Percentiles rank a stretch among this genome's conserved stretches.
These are phyloP conservation scores for Danio aesculapii DNA, from an alignment of 2,797 vertebrate species.

Conservation along the genomic window DNA sequence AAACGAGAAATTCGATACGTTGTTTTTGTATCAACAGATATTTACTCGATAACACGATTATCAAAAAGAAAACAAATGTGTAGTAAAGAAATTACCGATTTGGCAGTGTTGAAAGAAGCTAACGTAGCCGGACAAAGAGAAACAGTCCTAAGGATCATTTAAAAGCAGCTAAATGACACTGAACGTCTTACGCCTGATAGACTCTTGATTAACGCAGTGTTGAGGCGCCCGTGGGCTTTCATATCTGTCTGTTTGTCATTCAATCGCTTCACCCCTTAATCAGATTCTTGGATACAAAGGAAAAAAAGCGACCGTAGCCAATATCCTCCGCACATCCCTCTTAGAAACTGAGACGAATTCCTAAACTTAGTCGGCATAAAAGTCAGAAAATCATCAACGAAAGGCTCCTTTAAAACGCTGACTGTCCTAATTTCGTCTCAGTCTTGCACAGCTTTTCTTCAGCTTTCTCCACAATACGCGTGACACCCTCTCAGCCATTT, in stretches of 20 bases:
- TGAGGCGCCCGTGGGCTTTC: conserved; percentile 81
- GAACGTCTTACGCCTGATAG: conserved; percentile 71
- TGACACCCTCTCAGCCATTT: conserved; percentile 69
- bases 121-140: conserved; percentile 57
- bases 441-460: conserved; percentile 53
- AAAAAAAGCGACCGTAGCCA: conserved; percentile 63
- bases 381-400: conserved; percentile 64
- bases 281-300: conserved; percentile 72
- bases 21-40: conserved; percentile 34
- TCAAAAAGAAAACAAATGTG: conserved; percentile 29
- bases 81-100: conserved; percentile 53
- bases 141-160: conserved; percentile 47
- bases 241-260: conserved; percentile 82
- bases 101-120: conserved; percentile 50
- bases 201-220: conserved; percentile 83
- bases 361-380: conserved; percentile 67
- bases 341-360: conserved; percentile 68
- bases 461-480: conserved; percentile 57
- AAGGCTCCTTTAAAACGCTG: conserved; percentile 57
- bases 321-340: conserved; percentile 72
- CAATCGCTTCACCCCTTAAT: conserved; percentile 82
- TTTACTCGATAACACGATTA: conserved; percentile 17
- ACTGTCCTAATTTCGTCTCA: conserved; percentile 58
- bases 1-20: conserved; percentile 20
- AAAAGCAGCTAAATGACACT: conserved; percentile 67